Evolutionary conservation across 2,797 vertebrate species (phyloP), one percentile per base, ranked within the genome.

Genomic region (Pyrocephalus nanus): DNA sequence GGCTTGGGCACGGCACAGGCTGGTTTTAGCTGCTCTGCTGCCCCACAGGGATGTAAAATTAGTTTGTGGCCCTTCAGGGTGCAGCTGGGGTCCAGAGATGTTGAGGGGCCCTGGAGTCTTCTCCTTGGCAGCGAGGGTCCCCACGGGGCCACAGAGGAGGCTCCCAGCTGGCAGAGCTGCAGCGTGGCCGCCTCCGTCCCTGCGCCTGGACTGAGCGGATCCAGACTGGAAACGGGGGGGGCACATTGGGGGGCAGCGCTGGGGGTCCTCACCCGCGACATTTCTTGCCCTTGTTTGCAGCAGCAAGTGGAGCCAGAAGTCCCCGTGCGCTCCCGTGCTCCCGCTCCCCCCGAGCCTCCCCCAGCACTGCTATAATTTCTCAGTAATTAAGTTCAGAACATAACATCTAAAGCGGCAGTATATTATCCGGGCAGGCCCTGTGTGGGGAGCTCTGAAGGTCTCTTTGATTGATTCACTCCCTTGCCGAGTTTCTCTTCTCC

Each of bases 331-430:
- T 96, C 76, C 86, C 40, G 76, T 95, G 91, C 83, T 84, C 84
- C 91, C 5, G 86, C 95, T 95, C 94, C 93, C 93, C 94, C 95
- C 15, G 93, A 95, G 93, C 93, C 89, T 96, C 95, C 95, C 94
- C 95, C 96, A 95, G 95, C 95, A 50, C 93, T 53, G 95, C 96
- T 96, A 95, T 97, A 97, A 97, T 97, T 97, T 96, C 96, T 96
- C 96, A 96, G 95, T 97, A 97, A 97, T 97, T 97, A 97, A 97
- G 96, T 97, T 96, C 96, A 93, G 96, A 97, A 95, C 97, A 96
- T 95, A 97, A 97, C 96, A 96, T 96, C 95, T 96, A 96, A 97
- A 97, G 96, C 94, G 55, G 96, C 96, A 97, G 94, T 97, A 97
- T 96, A 97, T 97, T 97, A 96, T 96, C 95, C 94, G 90, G 96